Evolutionary conservation across 2,797 vertebrate genomes (phyloP), one percentile per base, ranked within the genome.

Genomic region (Anabas testudineus): DNA sequence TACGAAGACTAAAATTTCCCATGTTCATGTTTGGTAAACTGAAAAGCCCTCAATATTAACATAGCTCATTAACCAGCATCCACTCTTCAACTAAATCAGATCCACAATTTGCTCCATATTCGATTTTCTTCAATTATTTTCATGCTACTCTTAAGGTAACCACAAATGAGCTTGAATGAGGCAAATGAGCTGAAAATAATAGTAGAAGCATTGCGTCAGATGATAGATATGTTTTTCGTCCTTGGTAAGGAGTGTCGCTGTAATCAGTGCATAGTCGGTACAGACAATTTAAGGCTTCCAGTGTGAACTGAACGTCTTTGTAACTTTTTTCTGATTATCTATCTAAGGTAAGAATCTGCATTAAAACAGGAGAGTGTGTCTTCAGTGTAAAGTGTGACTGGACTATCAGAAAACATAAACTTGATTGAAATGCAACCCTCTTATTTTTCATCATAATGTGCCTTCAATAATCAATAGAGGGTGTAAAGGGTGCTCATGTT

Each of bases 51-150:
- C 74, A 65, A 87, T 89, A 90, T 91, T 75, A 88, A 49, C 86
- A 89, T 86, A 92, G 85, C 83, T 87, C 91, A 91, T 93, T 91
- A 92, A 90, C 67, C 88, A 87, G 86, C 89, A 86, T 78, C 87
- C 78, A 79, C 88, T 80, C 80, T 83, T 87, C 84, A 78, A 53
- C 82, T 82, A 85, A 90, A 90, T 87, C 90, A 90, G 72, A 87
- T 76, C 75, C 64, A 80, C 81, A 89, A 89, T 89, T 91, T 86
- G 67, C 88, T 73, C 80, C 79, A 86, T 89, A 88, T 89, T 90
- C 76, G 76, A 55, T 74, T 89, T 88, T 88, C 83, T 87, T 88
- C 88, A 90, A 91, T 92, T 92, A 91, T 91, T 90, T 90, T 66
- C 88, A 87, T 82, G 90, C 87, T 82, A 78, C 87, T 93, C 83